Evolutionary conservation across 1,140 invertebrate genomes (phyloP), one percentile per base, ranked within the genome.

Genomic region (Plutomurus gul): DNA sequence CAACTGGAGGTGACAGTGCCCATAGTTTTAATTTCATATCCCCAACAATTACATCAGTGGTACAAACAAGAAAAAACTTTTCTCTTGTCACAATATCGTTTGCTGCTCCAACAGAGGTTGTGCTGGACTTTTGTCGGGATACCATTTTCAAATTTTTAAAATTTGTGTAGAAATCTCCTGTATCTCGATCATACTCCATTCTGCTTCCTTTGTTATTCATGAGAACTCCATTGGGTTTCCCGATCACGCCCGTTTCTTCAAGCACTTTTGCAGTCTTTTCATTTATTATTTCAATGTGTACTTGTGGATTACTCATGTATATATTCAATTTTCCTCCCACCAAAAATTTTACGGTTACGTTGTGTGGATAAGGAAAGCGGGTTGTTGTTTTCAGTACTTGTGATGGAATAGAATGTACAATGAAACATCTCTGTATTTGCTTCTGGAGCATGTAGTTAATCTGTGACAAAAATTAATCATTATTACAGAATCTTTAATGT

Each of bases 11-110:
- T 22, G 70, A 72, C 10, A 72, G 8, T 2, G 70, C 39, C 70
- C 70, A 72, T 0, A 72, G 56, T 2, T 72, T 72, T 22, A 72
- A 72, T 40, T 65, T 65, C 18, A 65, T 11, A 65, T 65, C 56
- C 3, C 25, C 56, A n/a, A 65, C 30, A 33, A 30, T 30, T 5
- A 65, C 18, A 30, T 65, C 30, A 27, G 56, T 30, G 5, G 56
- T 65, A 2, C 22, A 25, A n/a, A 65, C 56, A 27, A 65, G 25
- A n/a, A 30, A 65, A 65, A 65, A 65, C n/a, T 65, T 65, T 10
- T 65, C 56, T 36, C 56, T 11, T 7, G 56, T 65, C 16, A 65
- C 56, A 4, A 65, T 18, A n/a, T 27, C 56, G 27, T 16, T 65
- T 11, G 16, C 30, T 5, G 13, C 56, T 65, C 56, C 56, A 4